phyloP scores from a whole-genome alignment of 2,888 invertebrate genomes.

The Ferrisia virgata region DNA sequence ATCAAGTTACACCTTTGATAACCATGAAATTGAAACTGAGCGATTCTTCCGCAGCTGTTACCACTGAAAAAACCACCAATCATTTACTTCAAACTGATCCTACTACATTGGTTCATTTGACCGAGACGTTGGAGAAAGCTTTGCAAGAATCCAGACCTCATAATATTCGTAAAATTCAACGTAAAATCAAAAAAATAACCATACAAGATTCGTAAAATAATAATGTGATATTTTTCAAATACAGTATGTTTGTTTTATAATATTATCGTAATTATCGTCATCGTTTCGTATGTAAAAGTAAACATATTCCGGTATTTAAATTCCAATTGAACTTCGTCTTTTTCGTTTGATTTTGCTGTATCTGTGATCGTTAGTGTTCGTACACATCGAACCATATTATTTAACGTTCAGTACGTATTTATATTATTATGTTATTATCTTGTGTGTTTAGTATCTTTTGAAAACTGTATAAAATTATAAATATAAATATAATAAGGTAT shows the following conservation, averaged over 20 bases:
- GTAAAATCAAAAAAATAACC: slow-evolving; percentile 45
- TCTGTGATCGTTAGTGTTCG: background rate
- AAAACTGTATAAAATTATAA: background rate
- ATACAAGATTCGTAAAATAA: background rate
- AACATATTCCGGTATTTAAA: background rate
- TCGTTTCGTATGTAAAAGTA: background rate
- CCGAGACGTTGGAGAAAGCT: slow-evolving; percentile 45
- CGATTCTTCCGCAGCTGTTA: background rate
- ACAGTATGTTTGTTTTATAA: background rate
- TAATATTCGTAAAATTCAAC: slow-evolving; percentile 46
- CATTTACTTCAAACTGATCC: slow-evolving; percentile 46
- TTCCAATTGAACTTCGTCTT: background rate
- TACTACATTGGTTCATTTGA: slow-evolving; percentile 41
- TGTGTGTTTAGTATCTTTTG: background rate
- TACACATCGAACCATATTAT: background rate
- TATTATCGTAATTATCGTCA: background rate
- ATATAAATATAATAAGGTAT: background rate
- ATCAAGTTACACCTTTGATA: slow-evolving; percentile 43
- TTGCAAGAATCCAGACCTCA: slow-evolving; percentile 46
- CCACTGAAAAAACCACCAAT: slow-evolving; percentile 13
- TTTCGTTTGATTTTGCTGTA: too few species aligned
- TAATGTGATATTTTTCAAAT: slow-evolving; percentile 1
- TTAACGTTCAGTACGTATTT: background rate
- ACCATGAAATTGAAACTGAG: slow-evolving; percentile 46
- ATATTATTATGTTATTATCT: background rate